These are phyloP conservation scores for Drosophila miranda DNA, from an alignment of 1,140 invertebrate genomes.

Conservation along the genomic window DNA sequence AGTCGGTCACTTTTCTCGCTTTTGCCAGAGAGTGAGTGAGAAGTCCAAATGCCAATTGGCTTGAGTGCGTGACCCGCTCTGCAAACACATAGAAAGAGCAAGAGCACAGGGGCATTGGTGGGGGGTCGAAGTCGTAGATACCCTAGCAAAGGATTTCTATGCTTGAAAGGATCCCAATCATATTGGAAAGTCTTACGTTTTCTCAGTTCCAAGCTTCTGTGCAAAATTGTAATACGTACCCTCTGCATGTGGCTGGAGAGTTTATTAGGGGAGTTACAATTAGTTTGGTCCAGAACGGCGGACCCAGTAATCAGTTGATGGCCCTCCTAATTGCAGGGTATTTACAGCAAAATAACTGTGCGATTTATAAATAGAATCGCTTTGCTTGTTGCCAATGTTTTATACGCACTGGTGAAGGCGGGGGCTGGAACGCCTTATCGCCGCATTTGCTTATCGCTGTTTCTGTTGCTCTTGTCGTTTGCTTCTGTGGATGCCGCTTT, in stretches of 20 bases:
- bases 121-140: too few species aligned
- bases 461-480: conserved; percentile 10
- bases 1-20: conserved; percentile 22
- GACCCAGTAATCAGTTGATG: conserved; percentile 34
- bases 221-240: too few species aligned
- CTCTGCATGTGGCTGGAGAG: too few species aligned
- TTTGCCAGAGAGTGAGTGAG: background rate
- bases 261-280: conserved; percentile 22
- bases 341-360: conserved; percentile 24
- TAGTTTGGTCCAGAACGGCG: conserved; percentile 2
- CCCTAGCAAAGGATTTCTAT: too few species aligned
- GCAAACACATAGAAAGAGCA: conserved; percentile 28
- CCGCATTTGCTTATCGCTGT: conserved; percentile 18
- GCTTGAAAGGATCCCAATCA: too few species aligned
- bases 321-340: conserved; percentile 26
- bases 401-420: too few species aligned
- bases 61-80: conserved; percentile 37
- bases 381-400: conserved; percentile 7
- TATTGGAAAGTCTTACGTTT: too few species aligned
- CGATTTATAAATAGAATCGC: conserved; percentile 32
- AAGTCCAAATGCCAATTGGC: conserved; percentile 52
- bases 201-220: too few species aligned
- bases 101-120: too few species aligned
- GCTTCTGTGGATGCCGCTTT: conserved; percentile 1
- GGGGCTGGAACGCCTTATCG: conserved; percentile 18